phyloP scores from a whole-genome alignment of 2,888 invertebrate genomes.

The Drosophila trichaetosa region DNA sequence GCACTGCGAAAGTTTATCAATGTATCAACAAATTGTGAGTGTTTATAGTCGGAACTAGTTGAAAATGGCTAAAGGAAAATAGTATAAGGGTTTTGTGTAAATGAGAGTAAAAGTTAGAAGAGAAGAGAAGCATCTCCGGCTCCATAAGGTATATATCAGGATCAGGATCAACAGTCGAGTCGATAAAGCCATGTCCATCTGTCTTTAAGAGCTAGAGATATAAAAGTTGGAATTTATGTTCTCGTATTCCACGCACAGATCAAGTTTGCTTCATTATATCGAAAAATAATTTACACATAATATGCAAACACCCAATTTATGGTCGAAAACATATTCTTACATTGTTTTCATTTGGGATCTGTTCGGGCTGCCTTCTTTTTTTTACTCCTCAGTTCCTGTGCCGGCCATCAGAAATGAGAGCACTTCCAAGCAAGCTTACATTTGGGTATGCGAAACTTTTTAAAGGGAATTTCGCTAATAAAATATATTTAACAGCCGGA shows the following conservation, averaged over 20 bases:
- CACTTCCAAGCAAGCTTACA: not conserved
- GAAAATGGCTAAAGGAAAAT: not conserved
- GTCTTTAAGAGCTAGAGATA: not conserved
- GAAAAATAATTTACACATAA: not conserved
- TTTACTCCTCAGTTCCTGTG: not conserved
- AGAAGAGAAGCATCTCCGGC: not conserved
- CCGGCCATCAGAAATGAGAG: not conserved
- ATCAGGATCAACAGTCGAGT: not conserved
- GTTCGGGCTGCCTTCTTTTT: not conserved
- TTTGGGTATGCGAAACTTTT: not conserved
- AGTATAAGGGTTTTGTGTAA: not conserved
- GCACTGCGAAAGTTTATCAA: conserved; percentile 30
- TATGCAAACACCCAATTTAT: not conserved
- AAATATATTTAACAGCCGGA: not conserved
- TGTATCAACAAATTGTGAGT: conserved; percentile 14
- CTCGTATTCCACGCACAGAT: not conserved
- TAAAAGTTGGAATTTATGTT: not conserved
- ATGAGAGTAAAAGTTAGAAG: no score
- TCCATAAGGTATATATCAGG: not conserved
- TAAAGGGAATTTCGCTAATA: not conserved
- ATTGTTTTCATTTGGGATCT: not conserved
- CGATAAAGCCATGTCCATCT: not conserved
- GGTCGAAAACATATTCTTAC: not conserved
- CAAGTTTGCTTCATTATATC: not conserved
- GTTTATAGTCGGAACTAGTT: not conserved